These are phyloP conservation scores for Protodeltote pygarga DNA, from an alignment of 2,888 invertebrate species.

Conservation along the genomic window DNA sequence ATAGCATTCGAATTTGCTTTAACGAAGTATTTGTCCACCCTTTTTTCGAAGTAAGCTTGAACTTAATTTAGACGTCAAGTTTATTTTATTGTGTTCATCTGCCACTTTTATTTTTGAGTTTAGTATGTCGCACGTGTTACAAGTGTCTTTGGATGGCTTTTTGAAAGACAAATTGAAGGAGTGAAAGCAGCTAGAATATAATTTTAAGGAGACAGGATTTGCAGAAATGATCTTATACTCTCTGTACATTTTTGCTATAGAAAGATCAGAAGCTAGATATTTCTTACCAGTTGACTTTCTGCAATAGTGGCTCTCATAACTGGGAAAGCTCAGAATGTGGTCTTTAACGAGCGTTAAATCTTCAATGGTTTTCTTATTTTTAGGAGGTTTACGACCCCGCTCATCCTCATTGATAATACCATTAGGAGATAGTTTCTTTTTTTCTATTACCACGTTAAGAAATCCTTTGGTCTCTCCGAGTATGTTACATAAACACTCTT, in stretches of 20 bases:
- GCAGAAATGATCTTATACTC: slow-evolving; percentile 10
- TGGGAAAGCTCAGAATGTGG: slow-evolving; percentile 1
- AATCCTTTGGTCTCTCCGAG: slow-evolving; percentile 24
- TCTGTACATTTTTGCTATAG: slow-evolving; percentile 18
- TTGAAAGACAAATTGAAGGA: slow-evolving; percentile 1
- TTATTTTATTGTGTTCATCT: not conserved
- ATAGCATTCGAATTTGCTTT: not conserved
- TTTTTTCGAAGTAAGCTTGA: not conserved
- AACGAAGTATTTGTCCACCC: not conserved
- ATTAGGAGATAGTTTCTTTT: slow-evolving; percentile 19
- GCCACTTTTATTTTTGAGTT: slow-evolving; percentile 2
- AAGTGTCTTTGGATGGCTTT: slow-evolving; percentile 9
- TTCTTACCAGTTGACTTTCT: slow-evolving; percentile 10
- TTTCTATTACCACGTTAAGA: slow-evolving; percentile 18
- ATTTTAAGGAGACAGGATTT: slow-evolving; percentile 18
- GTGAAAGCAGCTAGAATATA: slow-evolving; percentile 10
- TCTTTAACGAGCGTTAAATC: slow-evolving; percentile 1
- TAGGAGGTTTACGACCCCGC: slow-evolving; percentile 24
- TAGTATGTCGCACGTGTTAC: slow-evolving; percentile 1
- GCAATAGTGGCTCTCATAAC: slow-evolving; percentile 8
- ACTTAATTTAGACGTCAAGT: not conserved
- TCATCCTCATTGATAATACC: slow-evolving; percentile 18
- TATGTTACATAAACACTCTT: slow-evolving; percentile 23
- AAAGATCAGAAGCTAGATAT: slow-evolving; percentile 15
- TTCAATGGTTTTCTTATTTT: slow-evolving; percentile 18